Percentiles rank a stretch among this genome's conserved stretches.
Evolutionary conservation across 2,113 vertebrate genomes (phyloP).

Genomic region (Paraplagusia blochii): DNA sequence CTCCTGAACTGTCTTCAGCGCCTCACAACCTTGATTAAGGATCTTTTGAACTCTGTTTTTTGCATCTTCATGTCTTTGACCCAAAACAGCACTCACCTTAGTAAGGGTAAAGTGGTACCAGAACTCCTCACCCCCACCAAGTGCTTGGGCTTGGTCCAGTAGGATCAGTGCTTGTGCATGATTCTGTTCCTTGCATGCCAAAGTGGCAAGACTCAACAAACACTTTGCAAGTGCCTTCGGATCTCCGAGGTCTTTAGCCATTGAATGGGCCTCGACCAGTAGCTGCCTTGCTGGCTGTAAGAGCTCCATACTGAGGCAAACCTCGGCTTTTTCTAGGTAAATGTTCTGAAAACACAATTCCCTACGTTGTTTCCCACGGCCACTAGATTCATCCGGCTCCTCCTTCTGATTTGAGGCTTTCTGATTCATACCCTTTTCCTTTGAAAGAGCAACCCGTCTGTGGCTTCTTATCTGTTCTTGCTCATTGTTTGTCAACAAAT

Average conservation of each 20-base stretch:
- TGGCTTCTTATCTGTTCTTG: slow-evolving; percentile 80
- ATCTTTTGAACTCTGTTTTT: slow-evolving; percentile 73
- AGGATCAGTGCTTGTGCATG: slow-evolving; percentile 72
- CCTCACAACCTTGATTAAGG: slow-evolving; percentile 66
- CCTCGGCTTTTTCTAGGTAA: slow-evolving; percentile 87
- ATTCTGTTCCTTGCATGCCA: slow-evolving; percentile 83
- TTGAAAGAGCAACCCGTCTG: slow-evolving; percentile 66
- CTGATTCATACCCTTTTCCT: slow-evolving; percentile 45
- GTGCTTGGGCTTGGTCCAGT: slow-evolving; percentile 70
- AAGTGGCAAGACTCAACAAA: slow-evolving; percentile 74
- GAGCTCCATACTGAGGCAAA: slow-evolving; percentile 79
- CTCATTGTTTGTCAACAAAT: slow-evolving; percentile 67
- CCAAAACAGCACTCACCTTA: slow-evolving; percentile 66
- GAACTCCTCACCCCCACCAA: slow-evolving; percentile 80
- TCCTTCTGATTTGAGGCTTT: slow-evolving; percentile 26
- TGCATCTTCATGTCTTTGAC: slow-evolving; percentile 42
- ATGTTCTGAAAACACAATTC: slow-evolving; percentile 67
- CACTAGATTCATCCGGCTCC: neutral
- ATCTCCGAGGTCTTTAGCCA: slow-evolving; percentile 69
- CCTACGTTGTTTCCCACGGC: slow-evolving; percentile 51
- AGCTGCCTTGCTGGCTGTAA: slow-evolving; percentile 81
- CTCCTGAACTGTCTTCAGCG: slow-evolving; percentile 59
- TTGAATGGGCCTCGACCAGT: slow-evolving; percentile 77
- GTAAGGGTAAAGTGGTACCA: slow-evolving; percentile 77
- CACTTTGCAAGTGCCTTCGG: slow-evolving; percentile 59